These are phyloP conservation scores for Neodontobutis hainanensis DNA, from an alignment of 2,113 vertebrate genomes.

Conservation along the genomic window DNA sequence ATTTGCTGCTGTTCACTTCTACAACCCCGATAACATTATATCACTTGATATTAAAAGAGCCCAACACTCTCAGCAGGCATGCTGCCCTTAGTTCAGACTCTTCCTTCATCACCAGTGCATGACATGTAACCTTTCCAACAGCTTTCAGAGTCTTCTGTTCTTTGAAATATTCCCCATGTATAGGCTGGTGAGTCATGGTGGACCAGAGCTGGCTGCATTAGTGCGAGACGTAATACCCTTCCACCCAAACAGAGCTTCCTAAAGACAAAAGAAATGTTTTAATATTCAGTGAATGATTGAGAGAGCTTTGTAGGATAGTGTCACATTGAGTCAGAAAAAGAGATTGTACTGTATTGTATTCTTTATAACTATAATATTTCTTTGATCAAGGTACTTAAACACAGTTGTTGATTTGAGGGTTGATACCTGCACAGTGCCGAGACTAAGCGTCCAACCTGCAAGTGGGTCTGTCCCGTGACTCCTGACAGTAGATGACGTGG, in stretches of 20 bases:
- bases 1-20: conserved; percentile 2
- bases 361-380: too few species aligned
- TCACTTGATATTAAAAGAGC: conserved; percentile 9
- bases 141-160: conserved; percentile 3
- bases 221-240: conserved; percentile 34
- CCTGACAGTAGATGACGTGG: conserved; percentile 28
- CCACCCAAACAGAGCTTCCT: conserved; percentile 74
- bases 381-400: too few species aligned
- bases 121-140: too few species aligned
- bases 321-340: too few species aligned
- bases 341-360: too few species aligned
- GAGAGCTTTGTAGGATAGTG: too few species aligned
- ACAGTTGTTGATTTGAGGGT: background rate
- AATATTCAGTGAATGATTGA: background rate
- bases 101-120: background rate
- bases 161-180: conserved; percentile 28
- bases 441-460: conserved; percentile 64
- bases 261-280: conserved; percentile 14
- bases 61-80: background rate
- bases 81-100: background rate
- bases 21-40: conserved; percentile 8
- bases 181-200: conserved; percentile 49
- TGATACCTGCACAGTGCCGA: conserved; percentile 70
- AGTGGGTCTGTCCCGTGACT: conserved; percentile 53
- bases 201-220: conserved; percentile 46